These are phyloP conservation scores for Bovichtus variegatus DNA, from an alignment of 2,797 vertebrate genomes.

Conservation along the genomic window DNA sequence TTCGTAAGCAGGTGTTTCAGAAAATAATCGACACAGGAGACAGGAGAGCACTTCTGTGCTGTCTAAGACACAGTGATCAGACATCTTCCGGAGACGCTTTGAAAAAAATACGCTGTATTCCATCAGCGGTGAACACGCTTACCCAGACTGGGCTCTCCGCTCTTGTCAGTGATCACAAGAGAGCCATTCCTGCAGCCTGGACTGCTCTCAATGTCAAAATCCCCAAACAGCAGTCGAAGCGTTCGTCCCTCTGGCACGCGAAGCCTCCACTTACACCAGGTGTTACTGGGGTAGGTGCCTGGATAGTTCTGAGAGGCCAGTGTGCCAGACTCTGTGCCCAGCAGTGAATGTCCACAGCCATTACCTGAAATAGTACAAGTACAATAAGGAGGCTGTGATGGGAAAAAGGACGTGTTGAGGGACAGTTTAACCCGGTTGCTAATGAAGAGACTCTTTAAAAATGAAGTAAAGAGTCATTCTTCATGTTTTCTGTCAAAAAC, in stretches of 20 bases:
- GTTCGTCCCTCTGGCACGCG: constrained; percentile 75
- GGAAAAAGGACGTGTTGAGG: neutral
- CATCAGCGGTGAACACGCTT: constrained; percentile 34
- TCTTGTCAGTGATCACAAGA: constrained; percentile 81
- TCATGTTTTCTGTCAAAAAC: neutral
- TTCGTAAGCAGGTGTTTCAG: constrained; percentile 5
- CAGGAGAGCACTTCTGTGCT: neutral
- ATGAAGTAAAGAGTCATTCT: neutral
- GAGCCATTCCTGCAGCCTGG: constrained; percentile 85
- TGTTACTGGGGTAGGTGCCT: constrained; percentile 89
- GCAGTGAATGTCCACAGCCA: constrained; percentile 88
- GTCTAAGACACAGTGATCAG: neutral
- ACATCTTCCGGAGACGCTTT: neutral
- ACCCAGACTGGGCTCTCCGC: constrained; percentile 79
- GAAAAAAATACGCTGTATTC: neutral
- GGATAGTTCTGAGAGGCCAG: constrained; percentile 91
- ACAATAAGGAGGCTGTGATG: neutral
- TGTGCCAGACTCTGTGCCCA: constrained; percentile 88
- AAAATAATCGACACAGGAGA: neutral
- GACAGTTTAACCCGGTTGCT: neutral
- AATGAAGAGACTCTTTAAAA: neutral
- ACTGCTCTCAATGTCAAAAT: constrained; percentile 89
- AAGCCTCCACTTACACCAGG: constrained; percentile 86
- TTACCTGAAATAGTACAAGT: constrained; percentile 77
- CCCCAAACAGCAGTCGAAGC: constrained; percentile 87